Evolutionary conservation across 2,113 vertebrate species (phyloP), one percentile per base, ranked within the genome.

Genomic region (Chaenogobius annularis): DNA sequence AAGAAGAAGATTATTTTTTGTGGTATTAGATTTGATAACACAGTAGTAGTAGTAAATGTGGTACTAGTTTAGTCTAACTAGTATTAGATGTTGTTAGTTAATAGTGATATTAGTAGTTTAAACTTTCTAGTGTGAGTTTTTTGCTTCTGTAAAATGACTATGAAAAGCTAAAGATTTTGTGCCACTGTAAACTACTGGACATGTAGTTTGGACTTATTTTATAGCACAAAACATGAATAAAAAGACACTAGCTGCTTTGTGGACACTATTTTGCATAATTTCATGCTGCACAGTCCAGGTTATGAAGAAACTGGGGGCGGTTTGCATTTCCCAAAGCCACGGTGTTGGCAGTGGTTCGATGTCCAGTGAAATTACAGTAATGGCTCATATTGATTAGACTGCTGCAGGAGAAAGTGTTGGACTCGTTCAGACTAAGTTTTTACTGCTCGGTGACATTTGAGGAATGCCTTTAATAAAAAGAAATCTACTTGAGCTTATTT

Each of bases 151-250:
- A 61, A 48, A 66, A 12, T 35, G 43, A 75, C 68, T 83, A 68
- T 76, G 47, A 77, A 66, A 1, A 73, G 22, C 44, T 85, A 54
- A 68, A 80, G 79, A 64, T 79, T 48, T 52, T 5, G 13, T 58
- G 71, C 68, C 35, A 35, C 54, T 47, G 44, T 46, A 50, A 68
- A 69, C 55, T 40, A 67, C 61, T 54, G 68, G 68, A n/a, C 79
- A 74, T 72, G 68, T 31, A 31, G 26, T 31, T 77, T 65, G 62
- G 62, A 59, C 50, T 13, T 22, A 20, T 63, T 75, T 74, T 68
- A 77, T 31, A 26, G 71, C 7, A 3, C 61, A 17, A n/a, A 22
- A 31, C 77, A 62, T 35, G 26, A 68, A 81, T 23, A 47, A 66
- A 69, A 62, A 23, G 56, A 58, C 66, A 76, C 62, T 58, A 76